phyloP scores from a whole-genome alignment of 2,797 vertebrate genomes.

The Threskiornis aethiopicus region DNA sequence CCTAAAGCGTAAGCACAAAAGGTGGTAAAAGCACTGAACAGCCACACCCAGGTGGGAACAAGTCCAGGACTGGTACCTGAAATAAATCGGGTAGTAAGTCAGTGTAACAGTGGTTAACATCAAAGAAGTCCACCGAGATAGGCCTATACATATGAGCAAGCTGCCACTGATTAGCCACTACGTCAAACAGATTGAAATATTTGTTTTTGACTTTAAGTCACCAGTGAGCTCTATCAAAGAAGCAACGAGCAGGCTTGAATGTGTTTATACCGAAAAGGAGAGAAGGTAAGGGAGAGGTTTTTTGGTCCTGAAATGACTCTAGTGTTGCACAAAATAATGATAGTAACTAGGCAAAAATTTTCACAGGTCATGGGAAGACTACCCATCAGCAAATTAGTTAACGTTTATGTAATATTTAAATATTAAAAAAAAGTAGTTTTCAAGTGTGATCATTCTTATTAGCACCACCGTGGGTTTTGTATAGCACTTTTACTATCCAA shows the following conservation, averaged over 20 bases:
- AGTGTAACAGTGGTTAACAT: neutral
- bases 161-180: neutral
- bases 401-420: neutral
- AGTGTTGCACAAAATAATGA: neutral
- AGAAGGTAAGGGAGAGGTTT: neutral
- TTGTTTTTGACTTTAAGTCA: neutral
- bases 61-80: conserved; percentile 59
- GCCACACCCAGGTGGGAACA: conserved; percentile 68
- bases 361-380: neutral
- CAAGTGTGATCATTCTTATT: neutral
- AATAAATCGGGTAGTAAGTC: neutral
- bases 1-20: conserved; percentile 71
- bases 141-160: neutral
- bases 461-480: neutral
- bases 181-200: neutral
- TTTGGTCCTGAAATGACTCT: neutral
- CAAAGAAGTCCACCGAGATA: neutral
- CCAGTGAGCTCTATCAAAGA: neutral
- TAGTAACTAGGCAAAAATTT: neutral
- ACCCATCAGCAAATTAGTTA: neutral
- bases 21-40: conserved; percentile 65
- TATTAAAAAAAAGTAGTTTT: neutral
- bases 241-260: neutral
- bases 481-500: neutral
- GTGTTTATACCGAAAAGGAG: neutral